Base-by-base conservation (phyloP, 2,113 vertebrate species). In the Galemys pyrenaicus region DNA sequence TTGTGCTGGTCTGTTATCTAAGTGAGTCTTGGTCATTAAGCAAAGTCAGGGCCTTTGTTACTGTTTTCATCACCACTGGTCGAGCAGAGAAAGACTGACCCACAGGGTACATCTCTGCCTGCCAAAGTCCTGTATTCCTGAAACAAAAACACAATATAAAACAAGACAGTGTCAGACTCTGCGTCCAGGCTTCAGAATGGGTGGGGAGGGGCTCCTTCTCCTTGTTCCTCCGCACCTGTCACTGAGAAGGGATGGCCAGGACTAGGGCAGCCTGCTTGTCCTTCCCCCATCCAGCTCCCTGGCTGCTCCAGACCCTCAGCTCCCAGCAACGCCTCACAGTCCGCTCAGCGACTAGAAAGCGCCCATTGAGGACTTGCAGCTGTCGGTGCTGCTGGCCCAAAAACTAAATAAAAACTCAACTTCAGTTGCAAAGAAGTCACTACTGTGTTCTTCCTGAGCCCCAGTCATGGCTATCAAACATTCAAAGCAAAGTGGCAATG, bases 331-430 rank as follows among this genome's bases (percentile, higher is more conserved):
- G n/a, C 92, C 3, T 32, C 26, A 26, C 89, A 37, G 87, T 92
- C 92, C 56, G 13, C 93, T 80, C 87, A 2, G 71, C n/a, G 26
- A 94, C 96, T 95, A 97, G 96, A 97, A 97, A 96, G 96, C 95
- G 3, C 89, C 94, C 96, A 96, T 97, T 97, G 97, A 97, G 67
- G 65, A 41, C 83, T 32, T 82, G 96, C 97, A 97, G 97, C 97
- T 97, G 97, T 96, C 79, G 0, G 79, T 62, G 83, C 89, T 0
- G 82, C 95, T 89, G 91, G 97, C 95, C 96, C 96, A 89, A 89
- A 96, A 74, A 46, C 97, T 94, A 92, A 92, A 97, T 87, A 97
- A 96, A 97, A 94, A 89, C 94, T 83, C 39, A 62, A 83, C 89
- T 96, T 92, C 78, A 93, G 91, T 35, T 70, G 65, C 0, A 83